Evolutionary conservation across 2,113 vertebrate genomes (phyloP), one percentile per base, ranked within the genome.

Genomic region (Cyprinodon brontotheroides): DNA sequence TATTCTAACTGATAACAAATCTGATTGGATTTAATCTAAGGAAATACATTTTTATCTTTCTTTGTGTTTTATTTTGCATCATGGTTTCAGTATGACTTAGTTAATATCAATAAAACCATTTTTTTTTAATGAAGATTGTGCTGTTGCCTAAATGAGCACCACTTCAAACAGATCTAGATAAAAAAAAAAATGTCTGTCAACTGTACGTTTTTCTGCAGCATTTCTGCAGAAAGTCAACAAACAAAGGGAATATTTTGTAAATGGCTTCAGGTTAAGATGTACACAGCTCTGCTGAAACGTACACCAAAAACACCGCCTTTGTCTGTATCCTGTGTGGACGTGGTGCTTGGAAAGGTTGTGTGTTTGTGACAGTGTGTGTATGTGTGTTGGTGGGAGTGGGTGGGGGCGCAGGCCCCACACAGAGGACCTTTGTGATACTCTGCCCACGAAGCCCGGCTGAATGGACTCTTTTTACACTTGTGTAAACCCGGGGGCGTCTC

Each of bases 391-490:
- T n/a, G 47, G 14, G 11, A 11, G 17, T 20, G 40, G 8, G 65
- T 61, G 86, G 81, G 75, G 71, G 77, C 72, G 72, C 59, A 79
- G 83, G 85, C 87, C 84, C 86, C 91, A 92, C 89, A 93, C 89
- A 93, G 90, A 91, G 87, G 90, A 93, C 87, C 92, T 93, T 93
- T 95, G 93, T 93, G 87, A 93, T 93, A 90, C 89, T 89, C 78
- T 87, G 89, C 77, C 86, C 84, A 86, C 84, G 88, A 86, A 89
- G 79, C 83, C 80, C n/a, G 48, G 75, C 80, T 94, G 91, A 95
- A 95, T 94, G 88, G 91, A 87, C 85, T 92, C 92, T 92, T 94
- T 95, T 93, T 93, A 91, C 90, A 94, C 91, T 94, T 92, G 89
- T 93, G 91, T 95, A 93, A 93, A 95, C 93, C 92, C 92, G 86